Conservation (phyloP, 1,140 invertebrate genomes). For the Bemisia tabaci region DNA sequence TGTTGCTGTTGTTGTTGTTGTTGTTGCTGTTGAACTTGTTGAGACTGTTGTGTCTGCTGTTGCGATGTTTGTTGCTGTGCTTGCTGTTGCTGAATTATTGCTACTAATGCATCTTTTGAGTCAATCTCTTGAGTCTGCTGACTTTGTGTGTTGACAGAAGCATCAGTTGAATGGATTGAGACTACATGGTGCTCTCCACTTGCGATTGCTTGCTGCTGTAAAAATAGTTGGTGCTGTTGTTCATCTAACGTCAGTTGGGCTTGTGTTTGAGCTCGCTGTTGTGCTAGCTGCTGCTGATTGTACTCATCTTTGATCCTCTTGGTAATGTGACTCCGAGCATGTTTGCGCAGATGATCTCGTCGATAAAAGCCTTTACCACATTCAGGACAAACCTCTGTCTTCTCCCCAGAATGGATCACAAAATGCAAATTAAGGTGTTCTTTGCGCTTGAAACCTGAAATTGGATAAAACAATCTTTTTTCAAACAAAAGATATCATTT, state of each 20-base stretch:
- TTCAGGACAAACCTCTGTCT: conserved; percentile 48
- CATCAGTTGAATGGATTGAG: conserved; percentile 9
- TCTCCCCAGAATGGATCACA: conserved; percentile 66
- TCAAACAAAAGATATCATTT: too few relatives aligned
- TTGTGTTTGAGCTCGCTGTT: conserved; percentile 8
- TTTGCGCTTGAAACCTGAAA: conserved; percentile 53
- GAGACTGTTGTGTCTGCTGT: conserved; percentile 12
- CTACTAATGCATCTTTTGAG: neutral
- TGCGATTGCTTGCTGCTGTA: conserved; percentile 10
- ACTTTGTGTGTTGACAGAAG: neutral
- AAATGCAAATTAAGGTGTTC: conserved; percentile 65
- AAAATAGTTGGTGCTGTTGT: conserved; percentile 12
- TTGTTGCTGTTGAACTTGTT: conserved; percentile 17
- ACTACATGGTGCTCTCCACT: conserved; percentile 9
- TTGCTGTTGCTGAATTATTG: neutral
- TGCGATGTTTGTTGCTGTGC: conserved; percentile 12
- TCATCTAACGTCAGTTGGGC: conserved; percentile 15
- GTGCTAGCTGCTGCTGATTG: conserved; percentile 18
- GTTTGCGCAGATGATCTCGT: conserved; percentile 53
- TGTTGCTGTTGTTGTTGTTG: conserved; percentile 15
- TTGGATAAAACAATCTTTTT: too few relatives aligned
- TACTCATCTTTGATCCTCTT: conserved; percentile 50
- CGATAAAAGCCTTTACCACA: conserved; percentile 67
- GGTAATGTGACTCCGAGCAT: conserved; percentile 51
- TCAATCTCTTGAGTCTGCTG: conserved; percentile 11